Evolutionary conservation across 2,888 invertebrate genomes (phyloP).

Genomic region (Ctenicera cuprea): DNA sequence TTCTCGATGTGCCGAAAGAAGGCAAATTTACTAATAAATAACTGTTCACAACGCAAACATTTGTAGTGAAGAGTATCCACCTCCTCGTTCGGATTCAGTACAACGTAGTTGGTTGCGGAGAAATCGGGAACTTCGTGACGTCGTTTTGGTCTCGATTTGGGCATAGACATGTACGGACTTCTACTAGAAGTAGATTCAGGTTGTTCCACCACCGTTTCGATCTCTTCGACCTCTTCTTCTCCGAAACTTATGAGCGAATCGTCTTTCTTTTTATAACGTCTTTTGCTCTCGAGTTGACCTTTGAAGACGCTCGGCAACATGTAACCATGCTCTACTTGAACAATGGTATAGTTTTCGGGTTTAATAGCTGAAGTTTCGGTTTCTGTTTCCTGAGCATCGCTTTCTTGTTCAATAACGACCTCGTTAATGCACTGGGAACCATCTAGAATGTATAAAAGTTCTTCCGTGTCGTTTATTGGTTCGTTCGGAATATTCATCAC

Average conservation of each 20-base stretch:
- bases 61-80: conserved; percentile 68
- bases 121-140: conserved; percentile 69
- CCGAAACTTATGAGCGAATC: conserved; percentile 36
- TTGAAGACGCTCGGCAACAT: conserved; percentile 65
- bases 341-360: conserved; percentile 62
- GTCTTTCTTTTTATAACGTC: conserved; percentile 54
- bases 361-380: conserved; percentile 36
- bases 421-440: conserved; percentile 68
- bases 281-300: conserved; percentile 57
- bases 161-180: conserved; percentile 16
- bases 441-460: conserved; percentile 68
- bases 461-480: conserved; percentile 59
- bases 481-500: conserved; percentile 61
- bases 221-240: conserved; percentile 37
- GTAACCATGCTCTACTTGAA: conserved; percentile 70
- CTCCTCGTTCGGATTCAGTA: conserved; percentile 66
- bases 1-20: conserved; percentile 71
- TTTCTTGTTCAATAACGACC: conserved; percentile 67
- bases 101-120: conserved; percentile 67
- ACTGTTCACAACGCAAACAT: conserved; percentile 69
- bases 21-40: conserved; percentile 70
- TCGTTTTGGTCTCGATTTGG: conserved; percentile 62
- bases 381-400: conserved; percentile 48
- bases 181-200: conserved; percentile 51
- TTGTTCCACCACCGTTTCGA: conserved; percentile 45